phyloP scores from a whole-genome alignment of 2,888 invertebrate genomes.

The Entomobrya multifasciata region DNA sequence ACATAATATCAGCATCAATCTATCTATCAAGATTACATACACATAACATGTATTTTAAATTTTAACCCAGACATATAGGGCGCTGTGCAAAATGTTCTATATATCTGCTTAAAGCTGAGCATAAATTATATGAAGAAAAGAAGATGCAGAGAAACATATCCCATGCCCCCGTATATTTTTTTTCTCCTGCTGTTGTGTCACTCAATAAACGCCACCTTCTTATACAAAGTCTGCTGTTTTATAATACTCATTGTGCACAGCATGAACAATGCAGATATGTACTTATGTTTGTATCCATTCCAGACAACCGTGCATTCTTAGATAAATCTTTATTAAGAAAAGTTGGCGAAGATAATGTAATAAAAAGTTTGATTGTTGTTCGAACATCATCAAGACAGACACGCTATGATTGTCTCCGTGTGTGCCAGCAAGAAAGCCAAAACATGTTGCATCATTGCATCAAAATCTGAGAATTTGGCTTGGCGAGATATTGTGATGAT shows the following conservation, averaged over 20 bases:
- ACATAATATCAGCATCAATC: not conserved
- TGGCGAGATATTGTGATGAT: slow-evolving; percentile 9
- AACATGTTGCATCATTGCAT: not conserved
- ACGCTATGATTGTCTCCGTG: slow-evolving; percentile 32
- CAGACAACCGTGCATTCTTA: slow-evolving; percentile 47
- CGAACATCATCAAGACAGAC: slow-evolving; percentile 23
- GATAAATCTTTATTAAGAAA: slow-evolving; percentile 61
- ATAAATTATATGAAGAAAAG: too few species aligned
- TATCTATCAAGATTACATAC: not conserved
- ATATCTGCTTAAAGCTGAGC: too few species aligned
- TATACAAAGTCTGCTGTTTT: not conserved
- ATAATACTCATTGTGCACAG: slow-evolving; percentile 11
- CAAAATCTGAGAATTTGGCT: not conserved
- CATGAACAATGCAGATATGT: slow-evolving; percentile 34
- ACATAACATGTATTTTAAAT: not conserved
- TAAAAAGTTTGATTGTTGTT: slow-evolving; percentile 58
- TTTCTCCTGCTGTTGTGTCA: too few species aligned
- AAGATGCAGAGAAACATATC: too few species aligned
- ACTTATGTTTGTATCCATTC: slow-evolving; percentile 31
- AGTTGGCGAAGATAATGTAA: slow-evolving; percentile 39
- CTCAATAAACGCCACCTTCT: not conserved
- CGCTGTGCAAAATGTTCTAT: too few species aligned
- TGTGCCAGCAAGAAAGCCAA: not conserved
- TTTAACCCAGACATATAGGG: too few species aligned
- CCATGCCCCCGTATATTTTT: too few species aligned